Conservation (phyloP, 2,113 vertebrate species). For the Motacilla tschutschensis region DNA sequence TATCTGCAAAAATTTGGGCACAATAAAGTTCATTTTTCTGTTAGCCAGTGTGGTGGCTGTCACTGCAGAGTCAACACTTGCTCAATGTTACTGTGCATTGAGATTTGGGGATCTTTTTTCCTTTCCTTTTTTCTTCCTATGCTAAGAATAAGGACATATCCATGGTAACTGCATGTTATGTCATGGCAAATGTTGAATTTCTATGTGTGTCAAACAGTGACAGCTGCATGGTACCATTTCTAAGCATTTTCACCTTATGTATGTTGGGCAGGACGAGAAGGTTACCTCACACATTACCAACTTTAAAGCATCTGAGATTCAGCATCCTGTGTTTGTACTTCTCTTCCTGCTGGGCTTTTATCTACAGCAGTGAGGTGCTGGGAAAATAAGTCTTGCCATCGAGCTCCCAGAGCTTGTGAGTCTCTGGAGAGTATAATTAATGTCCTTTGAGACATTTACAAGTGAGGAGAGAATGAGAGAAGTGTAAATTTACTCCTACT, state of each 20-base stretch:
- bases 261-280: background rate
- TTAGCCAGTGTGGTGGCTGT: background rate
- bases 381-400: background rate
- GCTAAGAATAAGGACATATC: conserved; percentile 14
- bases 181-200: conserved; percentile 19
- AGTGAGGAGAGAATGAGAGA: conserved; percentile 4
- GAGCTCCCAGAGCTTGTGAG: background rate
- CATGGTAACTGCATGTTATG: conserved; percentile 29
- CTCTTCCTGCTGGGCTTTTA: conserved; percentile 3
- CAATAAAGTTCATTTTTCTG: background rate
- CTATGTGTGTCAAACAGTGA: background rate
- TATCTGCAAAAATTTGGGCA: background rate
- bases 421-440: conserved; percentile 41
- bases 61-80: background rate
- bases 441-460: conserved; percentile 17
- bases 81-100: background rate
- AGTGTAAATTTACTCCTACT: background rate
- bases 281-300: background rate
- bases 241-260: background rate
- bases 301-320: background rate
- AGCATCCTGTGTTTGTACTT: background rate
- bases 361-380: background rate
- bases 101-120: background rate
- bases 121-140: background rate
- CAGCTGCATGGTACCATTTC: conserved; percentile 16